phyloP scores from a whole-genome alignment of 2,113 vertebrate species.

The Alligator mississippiensis region DNA sequence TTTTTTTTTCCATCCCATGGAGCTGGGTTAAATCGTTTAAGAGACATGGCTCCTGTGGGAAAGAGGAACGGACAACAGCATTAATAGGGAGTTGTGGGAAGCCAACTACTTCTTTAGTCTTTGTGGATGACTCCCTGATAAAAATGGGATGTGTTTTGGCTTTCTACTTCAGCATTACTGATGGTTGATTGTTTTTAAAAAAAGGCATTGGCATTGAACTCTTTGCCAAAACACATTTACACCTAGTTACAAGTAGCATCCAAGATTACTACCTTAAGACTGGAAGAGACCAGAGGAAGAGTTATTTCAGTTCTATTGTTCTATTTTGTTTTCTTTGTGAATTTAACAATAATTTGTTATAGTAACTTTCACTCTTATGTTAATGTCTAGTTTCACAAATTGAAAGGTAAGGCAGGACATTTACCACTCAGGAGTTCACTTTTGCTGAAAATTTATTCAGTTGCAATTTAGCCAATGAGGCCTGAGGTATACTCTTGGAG shows the following conservation, averaged over 20 bases:
- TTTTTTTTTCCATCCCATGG: not conserved
- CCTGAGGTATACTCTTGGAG: not conserved
- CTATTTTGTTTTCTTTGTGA: not conserved
- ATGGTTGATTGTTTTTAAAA: not conserved
- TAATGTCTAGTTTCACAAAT: not conserved
- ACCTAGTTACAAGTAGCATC: not conserved
- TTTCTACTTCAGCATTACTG: not conserved
- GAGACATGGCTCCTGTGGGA: not conserved
- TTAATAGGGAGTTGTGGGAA: not conserved
- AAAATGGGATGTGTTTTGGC: not conserved
- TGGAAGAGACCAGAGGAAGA: not conserved
- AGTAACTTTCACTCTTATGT: not conserved
- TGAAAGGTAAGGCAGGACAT: not conserved
- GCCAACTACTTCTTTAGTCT: not conserved
- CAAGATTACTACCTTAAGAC: not conserved
- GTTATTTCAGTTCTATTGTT: not conserved
- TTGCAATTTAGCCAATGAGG: not conserved
- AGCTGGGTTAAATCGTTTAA: not conserved
- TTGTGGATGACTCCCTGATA: not conserved
- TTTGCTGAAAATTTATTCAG: not conserved
- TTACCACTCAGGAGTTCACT: not conserved
- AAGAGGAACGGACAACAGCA: not conserved
- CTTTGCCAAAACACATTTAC: not conserved
- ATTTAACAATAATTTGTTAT: not conserved
- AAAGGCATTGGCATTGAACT: not conserved